Base-by-base conservation (phyloP, 1,140 invertebrate genomes). In the Camponotus floridanus region DNA sequence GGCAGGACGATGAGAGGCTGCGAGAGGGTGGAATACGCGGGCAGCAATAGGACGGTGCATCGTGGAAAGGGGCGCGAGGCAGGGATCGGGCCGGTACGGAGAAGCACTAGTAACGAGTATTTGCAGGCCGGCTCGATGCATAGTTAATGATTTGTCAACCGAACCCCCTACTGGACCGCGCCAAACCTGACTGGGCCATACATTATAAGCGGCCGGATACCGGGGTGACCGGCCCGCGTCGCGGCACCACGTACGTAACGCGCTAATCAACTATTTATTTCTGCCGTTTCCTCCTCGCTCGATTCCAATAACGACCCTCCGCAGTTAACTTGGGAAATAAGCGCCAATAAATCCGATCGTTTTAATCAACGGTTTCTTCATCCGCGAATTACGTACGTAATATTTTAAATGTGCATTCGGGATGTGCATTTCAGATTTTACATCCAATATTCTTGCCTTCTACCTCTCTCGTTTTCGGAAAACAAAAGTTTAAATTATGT, bases 131-230 rank as follows among this genome's bases (percentile, higher is more conserved):
- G 93, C 94, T 95, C 94, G 95, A 95, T 94, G 94, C 95, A 95
- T 95, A 95, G 94, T 94, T 95, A 95, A 95, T 95, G 95, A 95
- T 95, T 95, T 95, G 95, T 95, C 94, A 95, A 95, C 94, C 86
- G 67, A 93, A 89, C 80, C 86, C 70, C 88, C 88, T 86, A 88
- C 87, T 92, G 91, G 91, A 93, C 91, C 92, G 89, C 91, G 91
- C 88, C 91, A 87, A 92, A 92, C 91, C 91, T 92, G 92, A 94
- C 94, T 94, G 93, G 94, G 91, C 90, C 93, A 93, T 94, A 93
- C 91, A 93, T 95, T 94, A 95, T 94, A 94, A 94, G 92, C 91
- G 85, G 87, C 90, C 87, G 90, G 91, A 92, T 93, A 94, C 87
- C 87, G 92, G 91, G 62, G 89, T 91, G 91, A 73, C 85, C 67